Base-by-base conservation (phyloP, 2,113 vertebrate species). In the Sprattus sprattus region DNA sequence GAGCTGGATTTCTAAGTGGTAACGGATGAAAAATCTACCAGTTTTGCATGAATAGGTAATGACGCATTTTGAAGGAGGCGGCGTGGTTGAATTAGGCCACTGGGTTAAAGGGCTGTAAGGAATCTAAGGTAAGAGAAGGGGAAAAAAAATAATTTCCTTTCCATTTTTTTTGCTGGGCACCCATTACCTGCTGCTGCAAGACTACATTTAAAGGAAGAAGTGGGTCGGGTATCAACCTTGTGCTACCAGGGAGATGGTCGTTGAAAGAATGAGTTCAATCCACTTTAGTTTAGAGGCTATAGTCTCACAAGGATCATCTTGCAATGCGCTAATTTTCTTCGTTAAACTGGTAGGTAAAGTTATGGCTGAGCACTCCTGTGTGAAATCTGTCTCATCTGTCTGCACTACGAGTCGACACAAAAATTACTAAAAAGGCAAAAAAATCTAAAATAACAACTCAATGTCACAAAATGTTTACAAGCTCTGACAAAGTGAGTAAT, bases 401-500 rank as follows among this genome's bases (percentile, higher is more conserved):
- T 84, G 45, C 64, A 32, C 64, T 75, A 54, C 18, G 5, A 84
- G n/a, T 45, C 49, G 60, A 46, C 83, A 84, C 25, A 5, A 46
- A 46, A 85, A 67, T 83, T 47, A 32, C 45, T 83, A 71, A 20
- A 71, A 20, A 46, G 71, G 52, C 45, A 80, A 88, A 81, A 57
- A 28, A 32, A 82, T n/a, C n/a, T n/a, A 86, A 78, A 78, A 32
- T 3, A 71, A 32, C 64, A 71, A 25, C 64, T 83, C 81, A 82
- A 64, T 64, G 81, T 52, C 71, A 87, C 45, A 84, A 25, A 13
- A 60, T 84, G 85, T 87, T 47, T 47, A 86, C 83, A 82, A 83
- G 52, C 83, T 83, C 78, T 64, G 60, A 82, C 28, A 84, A 44
- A 47, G 82, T 83, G 71, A 83, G 71, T 25, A 52, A 85, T 87